Evolutionary conservation across 2,113 vertebrate genomes (phyloP), one percentile per base, ranked within the genome.

Genomic region (Mormyrus lacerda): DNA sequence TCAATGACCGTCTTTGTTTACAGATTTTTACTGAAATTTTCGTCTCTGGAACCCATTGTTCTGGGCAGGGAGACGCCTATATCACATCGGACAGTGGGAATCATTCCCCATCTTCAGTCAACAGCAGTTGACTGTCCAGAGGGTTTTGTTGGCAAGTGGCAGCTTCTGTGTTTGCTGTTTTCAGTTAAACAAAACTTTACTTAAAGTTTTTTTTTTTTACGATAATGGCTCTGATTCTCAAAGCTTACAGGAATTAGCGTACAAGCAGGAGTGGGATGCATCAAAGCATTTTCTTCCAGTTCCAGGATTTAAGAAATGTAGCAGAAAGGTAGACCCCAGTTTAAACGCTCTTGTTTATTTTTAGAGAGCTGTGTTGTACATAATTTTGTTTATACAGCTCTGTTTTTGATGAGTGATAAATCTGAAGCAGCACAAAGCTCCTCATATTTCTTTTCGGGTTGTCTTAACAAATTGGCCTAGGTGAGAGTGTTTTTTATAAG

Each of bases 351-450:
- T 15, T 50, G 84, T 48, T 87, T 87, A 47, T 48, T 87, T 87
- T 53, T 31, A 53, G 61, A 91, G 90, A 90, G 92, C 91, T 95
- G 90, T 93, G 94, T 93, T 96, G 95, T 96, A 96, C 91, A 96
- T 95, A 96, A 94, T 95, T 93, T 91, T 95, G 93, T 95, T 94
- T 95, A 94, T 95, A 94, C 94, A 91, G 94, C 91, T 92, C 91
- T 93, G 93, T 92, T 92, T 95, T 95, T 95, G 93, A 92, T 91
- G 90, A 69, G 44, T 91, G 92, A 91, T 89, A 85, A 92, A 92
- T 91, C 90, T 79, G 35, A 90, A 91, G 87, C 84, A 53, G 88
- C 82, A 93, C 91, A 88, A 61, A 55, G 89, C 89, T 48, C 89
- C 88, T 83, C 90, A 58, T 89, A 55, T 88, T 42, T 89, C 65